A percentile compares a stretch with the other conserved stretches of the same genome.
phyloP scores from a whole-genome alignment of 2,113 vertebrate species.

The Arothron firmamentum region DNA sequence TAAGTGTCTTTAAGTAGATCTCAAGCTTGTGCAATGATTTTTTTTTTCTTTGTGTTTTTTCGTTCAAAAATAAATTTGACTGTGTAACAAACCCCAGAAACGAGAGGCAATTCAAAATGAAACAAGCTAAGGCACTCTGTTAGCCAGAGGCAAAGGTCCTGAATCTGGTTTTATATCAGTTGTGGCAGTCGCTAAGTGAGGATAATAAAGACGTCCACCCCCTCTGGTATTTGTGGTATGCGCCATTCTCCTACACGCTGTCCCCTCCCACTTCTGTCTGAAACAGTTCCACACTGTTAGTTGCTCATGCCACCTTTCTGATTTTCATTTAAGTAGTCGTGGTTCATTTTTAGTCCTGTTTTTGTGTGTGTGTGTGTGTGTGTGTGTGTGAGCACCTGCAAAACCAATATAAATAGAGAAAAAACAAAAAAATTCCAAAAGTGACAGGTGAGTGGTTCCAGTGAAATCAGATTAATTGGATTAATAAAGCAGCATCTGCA shows the following conservation, averaged over 20 bases:
- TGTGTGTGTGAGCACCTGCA: neutral
- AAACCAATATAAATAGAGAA: neutral
- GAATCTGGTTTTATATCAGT: constrained; percentile 46
- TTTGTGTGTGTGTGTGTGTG: too few species aligned
- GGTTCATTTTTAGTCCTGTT: too few species aligned
- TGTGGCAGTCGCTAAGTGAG: constrained; percentile 44
- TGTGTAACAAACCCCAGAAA: too few species aligned
- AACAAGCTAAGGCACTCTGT: constrained; percentile 23
- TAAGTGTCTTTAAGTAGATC: too few species aligned
- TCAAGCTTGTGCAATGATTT: neutral
- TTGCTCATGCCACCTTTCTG: too few species aligned
- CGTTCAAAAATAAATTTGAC: neutral
- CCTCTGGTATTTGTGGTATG: constrained; percentile 72
- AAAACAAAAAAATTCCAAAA: neutral
- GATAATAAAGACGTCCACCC: constrained; percentile 66
- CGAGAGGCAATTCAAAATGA: constrained; percentile 20
- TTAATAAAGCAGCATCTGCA: constrained; percentile 28
- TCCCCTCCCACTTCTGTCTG: constrained; percentile 6
- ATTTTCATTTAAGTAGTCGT: too few species aligned
- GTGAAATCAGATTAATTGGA: constrained; percentile 32
- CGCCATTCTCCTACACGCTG: constrained; percentile 16
- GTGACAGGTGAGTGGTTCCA: constrained; percentile 5
- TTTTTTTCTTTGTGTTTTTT: neutral
- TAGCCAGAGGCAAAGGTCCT: constrained; percentile 10
- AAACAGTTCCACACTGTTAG: neutral